phyloP scores from a whole-genome alignment of 2,888 invertebrate species.

The Halictus ligatus region DNA sequence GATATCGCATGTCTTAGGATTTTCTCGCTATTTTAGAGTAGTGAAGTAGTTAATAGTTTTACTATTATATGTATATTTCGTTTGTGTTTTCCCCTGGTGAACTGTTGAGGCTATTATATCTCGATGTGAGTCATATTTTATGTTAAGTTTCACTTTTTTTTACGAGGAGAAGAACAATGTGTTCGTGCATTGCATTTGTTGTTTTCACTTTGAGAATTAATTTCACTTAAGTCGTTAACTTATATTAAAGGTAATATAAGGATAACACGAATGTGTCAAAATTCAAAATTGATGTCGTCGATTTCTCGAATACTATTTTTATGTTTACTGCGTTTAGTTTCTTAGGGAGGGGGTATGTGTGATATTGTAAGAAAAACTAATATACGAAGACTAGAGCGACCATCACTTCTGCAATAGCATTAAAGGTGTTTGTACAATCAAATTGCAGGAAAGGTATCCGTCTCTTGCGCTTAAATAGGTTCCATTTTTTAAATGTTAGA shows the following conservation, averaged over 20 bases:
- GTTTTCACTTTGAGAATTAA: slow-evolving; percentile 63
- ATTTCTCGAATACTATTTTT: slow-evolving; percentile 79
- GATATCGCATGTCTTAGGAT: slow-evolving; percentile 82
- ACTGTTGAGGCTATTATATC: slow-evolving; percentile 83
- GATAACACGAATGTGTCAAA: slow-evolving; percentile 83
- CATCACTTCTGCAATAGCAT: slow-evolving; percentile 72
- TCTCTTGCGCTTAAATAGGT: slow-evolving; percentile 61
- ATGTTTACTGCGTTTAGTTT: slow-evolving; percentile 80
- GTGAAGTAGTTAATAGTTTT: slow-evolving; percentile 82
- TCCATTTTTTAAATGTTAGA: slow-evolving; percentile 67
- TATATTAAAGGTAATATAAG: slow-evolving; percentile 80
- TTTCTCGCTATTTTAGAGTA: slow-evolving; percentile 83
- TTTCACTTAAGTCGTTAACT: slow-evolving; percentile 74
- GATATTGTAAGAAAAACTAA: slow-evolving; percentile 75
- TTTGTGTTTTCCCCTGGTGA: slow-evolving; percentile 83
- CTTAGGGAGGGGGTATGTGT: slow-evolving; percentile 79
- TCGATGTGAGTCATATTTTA: slow-evolving; percentile 79
- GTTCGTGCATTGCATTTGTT: slow-evolving; percentile 73
- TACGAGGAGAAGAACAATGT: slow-evolving; percentile 61
- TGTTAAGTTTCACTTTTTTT: slow-evolving; percentile 78
- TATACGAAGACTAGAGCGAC: slow-evolving; percentile 69
- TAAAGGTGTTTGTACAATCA: slow-evolving; percentile 64
- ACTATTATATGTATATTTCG: slow-evolving; percentile 83
- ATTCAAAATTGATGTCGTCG: slow-evolving; percentile 83
- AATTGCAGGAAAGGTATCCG: slow-evolving; percentile 46